Conservation (phyloP, 1,140 invertebrate genomes). For the Heliconius hewitsoni region DNA sequence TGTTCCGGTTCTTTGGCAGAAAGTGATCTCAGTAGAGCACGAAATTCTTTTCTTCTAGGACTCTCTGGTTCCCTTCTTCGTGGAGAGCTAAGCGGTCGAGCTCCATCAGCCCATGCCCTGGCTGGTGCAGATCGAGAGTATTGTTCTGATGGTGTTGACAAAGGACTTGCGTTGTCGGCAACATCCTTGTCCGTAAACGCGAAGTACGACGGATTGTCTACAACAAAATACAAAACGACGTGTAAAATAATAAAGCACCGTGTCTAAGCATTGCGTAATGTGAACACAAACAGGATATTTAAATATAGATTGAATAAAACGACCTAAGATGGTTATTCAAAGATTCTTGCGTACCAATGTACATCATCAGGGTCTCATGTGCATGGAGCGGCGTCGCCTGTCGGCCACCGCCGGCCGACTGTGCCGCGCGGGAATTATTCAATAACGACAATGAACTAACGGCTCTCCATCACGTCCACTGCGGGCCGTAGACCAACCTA, state of each 20-base stretch:
- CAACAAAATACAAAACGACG: slow-evolving; percentile 49
- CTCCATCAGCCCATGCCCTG: slow-evolving; percentile 60
- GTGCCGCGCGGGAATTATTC: slow-evolving; percentile 73
- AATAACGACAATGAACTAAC: slow-evolving; percentile 78
- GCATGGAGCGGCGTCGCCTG: slow-evolving; percentile 43
- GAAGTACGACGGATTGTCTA: slow-evolving; percentile 83
- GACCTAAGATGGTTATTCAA: slow-evolving; percentile 17
- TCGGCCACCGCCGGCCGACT: slow-evolving; percentile 53
- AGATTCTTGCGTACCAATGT: slow-evolving; percentile 52
- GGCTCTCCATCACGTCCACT: slow-evolving; percentile 71
- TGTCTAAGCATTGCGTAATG: background rate
- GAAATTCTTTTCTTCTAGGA: slow-evolving; percentile 75
- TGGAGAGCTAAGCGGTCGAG: slow-evolving; percentile 62
- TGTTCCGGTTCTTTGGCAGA: slow-evolving; percentile 77
- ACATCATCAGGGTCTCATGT: slow-evolving; percentile 44
- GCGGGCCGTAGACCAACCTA: slow-evolving; percentile 69
- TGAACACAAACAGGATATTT: slow-evolving; percentile 17
- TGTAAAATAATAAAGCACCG: slow-evolving; percentile 13
- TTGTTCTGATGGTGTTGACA: slow-evolving; percentile 51
- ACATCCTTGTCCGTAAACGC: slow-evolving; percentile 77
- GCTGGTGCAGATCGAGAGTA: slow-evolving; percentile 69
- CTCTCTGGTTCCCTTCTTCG: slow-evolving; percentile 67
- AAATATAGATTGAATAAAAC: slow-evolving; percentile 5
- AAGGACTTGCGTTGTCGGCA: slow-evolving; percentile 52
- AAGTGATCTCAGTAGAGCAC: slow-evolving; percentile 76